phyloP scores from a whole-genome alignment of 2,888 invertebrate genomes.

The Drosophila histrio region DNA sequence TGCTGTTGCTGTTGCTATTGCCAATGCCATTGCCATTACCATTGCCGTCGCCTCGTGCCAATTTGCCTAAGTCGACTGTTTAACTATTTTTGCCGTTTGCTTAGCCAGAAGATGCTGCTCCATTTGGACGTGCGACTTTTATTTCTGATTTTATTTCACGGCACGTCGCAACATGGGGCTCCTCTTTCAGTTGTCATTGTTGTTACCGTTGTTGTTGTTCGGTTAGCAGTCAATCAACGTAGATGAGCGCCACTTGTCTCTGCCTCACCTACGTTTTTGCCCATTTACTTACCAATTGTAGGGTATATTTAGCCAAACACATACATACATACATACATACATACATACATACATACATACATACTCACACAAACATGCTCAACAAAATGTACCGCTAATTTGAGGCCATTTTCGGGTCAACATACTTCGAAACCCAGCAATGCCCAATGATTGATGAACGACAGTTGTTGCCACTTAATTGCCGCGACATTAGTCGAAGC shows the following conservation, averaged over 20 bases:
- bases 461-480: slow-evolving; percentile 49
- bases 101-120: slow-evolving; percentile 62
- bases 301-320: slow-evolving; percentile 9
- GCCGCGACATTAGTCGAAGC: slow-evolving; percentile 45
- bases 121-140: slow-evolving; percentile 58
- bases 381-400: slow-evolving; percentile 44
- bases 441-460: slow-evolving; percentile 49
- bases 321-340: too few relatives aligned
- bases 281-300: slow-evolving; percentile 11
- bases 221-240: slow-evolving; percentile 56
- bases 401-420: slow-evolving; percentile 60
- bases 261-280: neutral
- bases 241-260: slow-evolving; percentile 51
- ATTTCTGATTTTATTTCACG: slow-evolving; percentile 52
- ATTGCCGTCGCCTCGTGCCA: slow-evolving; percentile 59
- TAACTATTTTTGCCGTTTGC: slow-evolving; percentile 70
- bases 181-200: slow-evolving; percentile 10
- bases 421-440: slow-evolving; percentile 27
- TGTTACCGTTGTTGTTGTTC: slow-evolving; percentile 20
- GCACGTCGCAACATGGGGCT: slow-evolving; percentile 51
- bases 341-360: slow-evolving; percentile 5
- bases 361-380: slow-evolving; percentile 2
- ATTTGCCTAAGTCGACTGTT: slow-evolving; percentile 77
- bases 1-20: slow-evolving; percentile 39
- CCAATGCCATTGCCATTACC: slow-evolving; percentile 38